These are phyloP conservation scores for Dasysyrphus tricinctus DNA, from an alignment of 2,888 invertebrate species.

Conservation along the genomic window DNA sequence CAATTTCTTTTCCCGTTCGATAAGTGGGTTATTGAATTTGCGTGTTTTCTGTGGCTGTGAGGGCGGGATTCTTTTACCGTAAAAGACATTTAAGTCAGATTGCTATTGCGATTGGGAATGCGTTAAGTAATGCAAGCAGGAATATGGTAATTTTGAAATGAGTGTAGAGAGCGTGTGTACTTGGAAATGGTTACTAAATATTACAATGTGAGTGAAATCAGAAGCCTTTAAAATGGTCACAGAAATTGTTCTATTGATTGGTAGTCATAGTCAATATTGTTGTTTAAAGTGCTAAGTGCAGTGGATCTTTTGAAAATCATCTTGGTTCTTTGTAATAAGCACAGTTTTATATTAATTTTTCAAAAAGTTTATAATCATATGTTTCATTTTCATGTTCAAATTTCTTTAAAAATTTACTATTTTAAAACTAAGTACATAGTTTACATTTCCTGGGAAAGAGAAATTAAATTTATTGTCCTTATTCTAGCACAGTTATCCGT, in stretches of 20 bases:
- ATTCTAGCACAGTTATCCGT: too few species aligned
- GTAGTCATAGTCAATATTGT: background rate
- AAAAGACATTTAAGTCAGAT: constrained; percentile 50
- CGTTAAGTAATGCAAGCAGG: constrained; percentile 52
- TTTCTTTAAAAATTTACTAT: too few species aligned
- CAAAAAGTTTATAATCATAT: too few species aligned
- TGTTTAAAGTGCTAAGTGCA: background rate
- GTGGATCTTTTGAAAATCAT: too few species aligned
- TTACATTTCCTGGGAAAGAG: too few species aligned
- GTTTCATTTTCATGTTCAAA: too few species aligned
- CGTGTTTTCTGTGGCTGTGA: constrained; percentile 59
- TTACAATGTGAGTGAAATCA: background rate
- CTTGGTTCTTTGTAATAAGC: too few species aligned
- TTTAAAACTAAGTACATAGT: too few species aligned
- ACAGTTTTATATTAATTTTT: too few species aligned
- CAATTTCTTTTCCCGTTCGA: constrained; percentile 63
- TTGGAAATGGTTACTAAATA: background rate
- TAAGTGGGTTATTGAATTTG: constrained; percentile 72
- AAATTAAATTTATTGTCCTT: too few species aligned
- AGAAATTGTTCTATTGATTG: background rate
- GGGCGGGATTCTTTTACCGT: constrained; percentile 45
- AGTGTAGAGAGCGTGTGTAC: background rate
- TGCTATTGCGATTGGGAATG: constrained; percentile 51
- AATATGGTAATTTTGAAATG: constrained; percentile 47
- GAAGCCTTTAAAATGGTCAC: background rate